A percentile compares a stretch with the other conserved stretches of the same genome.
These are phyloP conservation scores for Acanthornis magna DNA, from an alignment of 2,797 vertebrate species.

Conservation along the genomic window DNA sequence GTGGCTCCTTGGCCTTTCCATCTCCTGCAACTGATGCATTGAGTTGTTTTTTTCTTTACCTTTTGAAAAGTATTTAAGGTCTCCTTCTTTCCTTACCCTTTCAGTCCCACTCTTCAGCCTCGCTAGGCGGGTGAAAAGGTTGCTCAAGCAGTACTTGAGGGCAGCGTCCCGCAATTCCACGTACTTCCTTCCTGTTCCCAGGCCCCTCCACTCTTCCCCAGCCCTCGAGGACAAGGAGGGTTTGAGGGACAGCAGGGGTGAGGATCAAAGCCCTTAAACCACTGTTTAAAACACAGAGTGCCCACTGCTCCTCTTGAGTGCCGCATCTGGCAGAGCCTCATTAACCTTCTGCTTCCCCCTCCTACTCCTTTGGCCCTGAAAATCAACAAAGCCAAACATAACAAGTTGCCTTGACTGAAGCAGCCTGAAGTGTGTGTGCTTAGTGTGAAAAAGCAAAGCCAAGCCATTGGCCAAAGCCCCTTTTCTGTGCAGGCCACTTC, in stretches of 20 bases:
- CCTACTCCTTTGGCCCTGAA: slow-evolving; percentile 30
- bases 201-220: background rate
- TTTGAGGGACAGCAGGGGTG: background rate
- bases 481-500: slow-evolving; percentile 39
- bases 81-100: background rate
- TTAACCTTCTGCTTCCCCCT: slow-evolving; percentile 39
- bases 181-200: slow-evolving; percentile 58
- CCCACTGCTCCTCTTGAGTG: background rate
- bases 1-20: background rate
- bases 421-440: slow-evolving; percentile 21
- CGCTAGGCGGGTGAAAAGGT: background rate
- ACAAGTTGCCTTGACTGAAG: background rate
- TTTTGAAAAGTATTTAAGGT: background rate
- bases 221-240: background rate
- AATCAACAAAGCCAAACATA: slow-evolving; percentile 51
- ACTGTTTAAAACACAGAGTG: background rate
- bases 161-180: background rate
- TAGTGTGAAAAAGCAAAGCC: slow-evolving; percentile 28
- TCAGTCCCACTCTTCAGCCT: background rate
- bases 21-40: background rate
- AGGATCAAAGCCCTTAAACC: slow-evolving; percentile 44
- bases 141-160: slow-evolving; percentile 44
- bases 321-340: slow-evolving; percentile 11
- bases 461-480: background rate
- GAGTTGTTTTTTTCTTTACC: background rate